Evolutionary conservation across 2,113 vertebrate species (phyloP), one percentile per base, ranked within the genome.

Genomic region (Paracanthobrama guichenoti): DNA sequence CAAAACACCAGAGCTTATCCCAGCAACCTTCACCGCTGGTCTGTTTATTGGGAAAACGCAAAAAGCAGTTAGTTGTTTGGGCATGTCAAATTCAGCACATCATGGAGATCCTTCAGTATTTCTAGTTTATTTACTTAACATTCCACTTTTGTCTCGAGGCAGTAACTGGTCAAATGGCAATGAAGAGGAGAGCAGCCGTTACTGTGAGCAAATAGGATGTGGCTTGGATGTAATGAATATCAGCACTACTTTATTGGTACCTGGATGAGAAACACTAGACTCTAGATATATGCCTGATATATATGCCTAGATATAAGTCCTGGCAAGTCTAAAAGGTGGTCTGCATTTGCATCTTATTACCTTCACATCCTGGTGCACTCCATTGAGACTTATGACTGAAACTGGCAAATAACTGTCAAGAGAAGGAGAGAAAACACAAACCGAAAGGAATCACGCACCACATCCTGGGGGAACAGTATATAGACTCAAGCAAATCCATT

Each of bases 321-420:
- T 44, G 22, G 90, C 92, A 91, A 35, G 92, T 79, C 82, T 46
- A n/a, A 69, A 84, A 91, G 64, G 80, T 60, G 79, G 55, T n/a
- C 81, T 5, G 5, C 69, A 94, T 95, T 95, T 95, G 93, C 94
- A 95, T 95, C 88, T 94, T 35, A 94, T 94, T 94, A 94, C 86
- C 93, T 91, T 88, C 59, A 67, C 75, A 85, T 94, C 90, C 89
- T 76, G 31, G 86, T 92, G 87, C 73, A 76, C 44, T 28, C 16
- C n/a, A 28, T 57, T 53, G 28, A 88, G 86, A 85, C 87, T 89
- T 69, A 87, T 88, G 83, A 89, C 69, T 85, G 83, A 72, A 18
- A 74, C 39, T 53, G 76, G 85, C n/a, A 83, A 75, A 22, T 84
- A 92, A 92, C 90, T 82, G 89, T 86, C 46, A 69, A 46, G 60